Evolutionary conservation across 2,888 invertebrate species (phyloP).

Genomic region (Idaea biselata): DNA sequence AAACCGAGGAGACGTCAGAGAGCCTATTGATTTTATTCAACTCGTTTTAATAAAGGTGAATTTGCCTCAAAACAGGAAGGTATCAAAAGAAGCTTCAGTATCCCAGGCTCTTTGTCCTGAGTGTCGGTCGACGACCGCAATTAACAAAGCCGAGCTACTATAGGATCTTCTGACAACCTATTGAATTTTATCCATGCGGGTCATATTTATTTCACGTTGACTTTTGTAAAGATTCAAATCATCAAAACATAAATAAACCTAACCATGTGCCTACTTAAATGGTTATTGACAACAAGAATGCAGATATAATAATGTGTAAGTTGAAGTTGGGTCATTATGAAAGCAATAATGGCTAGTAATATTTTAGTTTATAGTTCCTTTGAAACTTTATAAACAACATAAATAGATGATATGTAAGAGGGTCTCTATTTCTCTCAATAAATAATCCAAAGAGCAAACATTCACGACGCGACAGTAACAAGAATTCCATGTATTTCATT

Average conservation of each 20-base stretch:
- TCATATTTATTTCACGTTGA: slow-evolving; percentile 39
- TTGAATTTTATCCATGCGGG: slow-evolving; percentile 28
- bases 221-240: slow-evolving; percentile 16
- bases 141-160: slow-evolving; percentile 47
- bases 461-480: slow-evolving; percentile 27
- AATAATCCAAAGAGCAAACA: slow-evolving; percentile 15
- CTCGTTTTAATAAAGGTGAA: slow-evolving; percentile 61
- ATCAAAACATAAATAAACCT: neutral
- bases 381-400: neutral
- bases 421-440: slow-evolving; percentile 11
- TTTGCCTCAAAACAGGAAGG: slow-evolving; percentile 51
- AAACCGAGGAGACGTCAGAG: slow-evolving; percentile 49
- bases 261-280: no score
- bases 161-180: slow-evolving; percentile 40
- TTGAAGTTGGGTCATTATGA: no score
- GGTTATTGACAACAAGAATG: no score
- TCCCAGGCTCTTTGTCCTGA: slow-evolving; percentile 52
- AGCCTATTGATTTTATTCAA: slow-evolving; percentile 68
- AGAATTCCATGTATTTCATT: slow-evolving; percentile 37
- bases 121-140: slow-evolving; percentile 36
- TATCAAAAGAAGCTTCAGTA: slow-evolving; percentile 56
- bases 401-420: neutral
- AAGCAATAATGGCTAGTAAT: no score
- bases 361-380: no score
- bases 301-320: no score